A percentile compares a stretch with the other conserved stretches of the same genome.
phyloP scores from a whole-genome alignment of 2,113 vertebrate species.

The Rhadina sibilatrix region DNA sequence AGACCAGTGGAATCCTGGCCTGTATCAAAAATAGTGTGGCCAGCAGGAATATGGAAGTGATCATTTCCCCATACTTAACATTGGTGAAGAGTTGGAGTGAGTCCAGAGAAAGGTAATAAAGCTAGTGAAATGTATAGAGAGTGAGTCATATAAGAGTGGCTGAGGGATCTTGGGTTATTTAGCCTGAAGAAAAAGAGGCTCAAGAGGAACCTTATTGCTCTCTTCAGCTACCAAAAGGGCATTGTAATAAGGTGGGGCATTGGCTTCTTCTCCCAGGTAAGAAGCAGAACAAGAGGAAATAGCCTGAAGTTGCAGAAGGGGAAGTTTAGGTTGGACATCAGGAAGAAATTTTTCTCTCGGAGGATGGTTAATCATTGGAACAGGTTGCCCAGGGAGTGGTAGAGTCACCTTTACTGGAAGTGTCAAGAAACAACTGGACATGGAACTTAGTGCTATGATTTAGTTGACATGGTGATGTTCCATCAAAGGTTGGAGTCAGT shows the following conservation, averaged over 20 bases:
- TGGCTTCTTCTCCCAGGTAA: background rate
- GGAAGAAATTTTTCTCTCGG: background rate
- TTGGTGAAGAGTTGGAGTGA: background rate
- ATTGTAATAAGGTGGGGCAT: rapidly evolving
- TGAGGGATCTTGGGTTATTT: background rate
- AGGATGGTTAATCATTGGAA: background rate
- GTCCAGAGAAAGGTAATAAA: background rate
- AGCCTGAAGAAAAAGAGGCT: background rate
- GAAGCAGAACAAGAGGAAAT: background rate
- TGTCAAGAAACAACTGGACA: background rate
- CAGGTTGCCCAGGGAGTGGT: too few species aligned
- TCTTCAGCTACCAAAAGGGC: background rate
- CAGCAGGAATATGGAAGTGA: background rate
- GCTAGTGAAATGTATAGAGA: background rate
- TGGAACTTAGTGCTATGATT: background rate
- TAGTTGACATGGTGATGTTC: background rate
- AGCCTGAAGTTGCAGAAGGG: background rate
- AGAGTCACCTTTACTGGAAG: background rate
- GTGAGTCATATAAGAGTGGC: background rate
- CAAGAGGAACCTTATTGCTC: background rate
- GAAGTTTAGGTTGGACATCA: background rate
- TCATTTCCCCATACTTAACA: background rate
- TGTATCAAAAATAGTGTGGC: background rate
- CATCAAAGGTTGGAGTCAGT: background rate
- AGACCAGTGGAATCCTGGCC: background rate